Evolutionary conservation across 2,113 vertebrate species (phyloP), one percentile per base, ranked within the genome.

Genomic region (Sebastes fasciatus): DNA sequence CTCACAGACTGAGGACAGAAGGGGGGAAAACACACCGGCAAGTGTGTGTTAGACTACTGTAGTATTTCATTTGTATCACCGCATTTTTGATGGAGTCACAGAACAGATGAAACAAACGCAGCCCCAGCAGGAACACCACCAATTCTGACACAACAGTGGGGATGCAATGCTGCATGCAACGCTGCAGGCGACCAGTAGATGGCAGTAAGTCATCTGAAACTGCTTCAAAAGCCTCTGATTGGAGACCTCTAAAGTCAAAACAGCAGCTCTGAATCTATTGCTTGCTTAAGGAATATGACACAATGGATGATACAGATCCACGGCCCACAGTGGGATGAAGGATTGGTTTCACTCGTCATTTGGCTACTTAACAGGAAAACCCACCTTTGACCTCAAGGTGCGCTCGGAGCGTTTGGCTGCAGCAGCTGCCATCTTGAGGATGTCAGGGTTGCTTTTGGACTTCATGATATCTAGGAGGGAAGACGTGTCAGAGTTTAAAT

Each of bases 371-470:
- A 8, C 8, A 5, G 2, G 12, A 2, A 55, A 75, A 89, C 91
- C 51, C 76, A 96, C 95, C 95, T 96, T 96, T 80, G 96, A 96
- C 86, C 96, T 95, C 94, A 96, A 75, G 71, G 94, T 95, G 68
- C 96, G 94, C 87, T 96, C 96, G 0, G 95, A 95, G 84, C 96
- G 95, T 79, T 96, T 96, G 16, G 95, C 95, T 45, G 95, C 96
- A 8, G 95, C 95, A 2, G 95, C 96, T 8, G 96, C 96, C 94
- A 96, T 96, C 92, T 96, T 96, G 0, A 96, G 92, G 74, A 96
- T 96, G 88, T 96, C 96, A 7, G 96, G 96, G 91, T 96, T 96
- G 86, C 96, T 96, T 90, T 96, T 96, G 66, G 96, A 96, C 91
- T 96, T 96, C 96, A 96, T 96, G 83, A 96, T 96, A 84, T 96